Evolutionary conservation across 2,113 vertebrate species (phyloP).

Genomic region (Phycodurus eques): DNA sequence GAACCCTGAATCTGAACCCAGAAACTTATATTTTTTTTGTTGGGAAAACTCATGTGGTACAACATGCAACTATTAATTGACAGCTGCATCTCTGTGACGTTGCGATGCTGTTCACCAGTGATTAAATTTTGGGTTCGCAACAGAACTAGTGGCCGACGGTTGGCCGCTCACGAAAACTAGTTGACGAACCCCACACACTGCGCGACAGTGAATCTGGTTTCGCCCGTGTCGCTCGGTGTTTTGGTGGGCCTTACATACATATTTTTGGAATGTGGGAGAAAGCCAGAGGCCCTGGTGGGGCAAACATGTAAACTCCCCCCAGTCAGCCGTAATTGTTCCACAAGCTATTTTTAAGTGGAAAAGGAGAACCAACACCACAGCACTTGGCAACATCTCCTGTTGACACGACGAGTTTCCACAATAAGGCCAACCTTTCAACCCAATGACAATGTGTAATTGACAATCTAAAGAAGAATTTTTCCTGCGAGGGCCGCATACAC

Average conservation of each 20-base stretch:
- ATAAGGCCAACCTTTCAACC: neutral
- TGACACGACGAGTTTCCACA: constrained; percentile 13
- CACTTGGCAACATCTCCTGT: constrained; percentile 16
- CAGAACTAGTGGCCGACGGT: too few species aligned
- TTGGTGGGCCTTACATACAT: neutral
- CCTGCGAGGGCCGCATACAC: neutral
- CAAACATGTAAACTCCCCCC: neutral
- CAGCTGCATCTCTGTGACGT: too few species aligned
- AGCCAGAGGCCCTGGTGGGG: neutral
- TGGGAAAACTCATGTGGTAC: too few species aligned
- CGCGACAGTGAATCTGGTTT: too few species aligned
- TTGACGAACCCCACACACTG: too few species aligned
- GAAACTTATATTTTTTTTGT: too few species aligned
- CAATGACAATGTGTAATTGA: neutral
- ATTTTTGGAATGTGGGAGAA: neutral
- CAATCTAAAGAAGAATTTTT: neutral
- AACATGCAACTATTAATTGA: too few species aligned
- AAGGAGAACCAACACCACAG: neutral
- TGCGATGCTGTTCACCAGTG: too few species aligned
- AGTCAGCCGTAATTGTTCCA: neutral
- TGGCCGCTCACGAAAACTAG: too few species aligned
- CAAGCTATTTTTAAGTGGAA: neutral
- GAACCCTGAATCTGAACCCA: too few species aligned
- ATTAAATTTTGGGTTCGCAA: too few species aligned
- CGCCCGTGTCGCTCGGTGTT: too few species aligned